Evolutionary conservation across 2,888 invertebrate genomes (phyloP).

Genomic region (Sinelater perroti): DNA sequence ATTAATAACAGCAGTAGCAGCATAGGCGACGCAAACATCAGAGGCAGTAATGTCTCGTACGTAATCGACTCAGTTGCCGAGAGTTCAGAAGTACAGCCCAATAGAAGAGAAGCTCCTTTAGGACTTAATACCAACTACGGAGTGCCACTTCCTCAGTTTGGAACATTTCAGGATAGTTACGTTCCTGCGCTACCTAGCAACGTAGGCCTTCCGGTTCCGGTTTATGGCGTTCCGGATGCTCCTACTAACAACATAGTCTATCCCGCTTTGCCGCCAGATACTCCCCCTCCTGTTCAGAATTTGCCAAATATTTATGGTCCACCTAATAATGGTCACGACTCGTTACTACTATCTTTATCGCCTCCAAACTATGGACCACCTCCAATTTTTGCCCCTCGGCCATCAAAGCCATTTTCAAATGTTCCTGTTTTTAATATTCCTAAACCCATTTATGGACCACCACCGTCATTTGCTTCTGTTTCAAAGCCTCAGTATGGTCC

Average conservation of each 20-base stretch:
- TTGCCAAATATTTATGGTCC: constrained; percentile 26
- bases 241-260: constrained; percentile 59
- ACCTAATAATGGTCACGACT: constrained; percentile 39
- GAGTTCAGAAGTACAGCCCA: constrained; percentile 53
- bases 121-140: constrained; percentile 62
- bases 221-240: constrained; percentile 68
- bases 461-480: constrained; percentile 50
- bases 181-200: constrained; percentile 55
- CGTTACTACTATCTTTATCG: constrained; percentile 37
- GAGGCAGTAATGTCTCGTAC: constrained; percentile 18
- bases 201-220: constrained; percentile 65
- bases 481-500: constrained; percentile 61
- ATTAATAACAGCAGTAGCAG: constrained; percentile 32
- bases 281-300: constrained; percentile 57
- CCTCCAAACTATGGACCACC: constrained; percentile 42
- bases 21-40: constrained; percentile 35
- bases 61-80: constrained; percentile 51
- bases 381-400: constrained; percentile 38
- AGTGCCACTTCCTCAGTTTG: constrained; percentile 64
- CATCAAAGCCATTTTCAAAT: constrained; percentile 49
- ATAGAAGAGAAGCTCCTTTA: constrained; percentile 54
- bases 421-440: constrained; percentile 55
- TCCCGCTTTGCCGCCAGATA: constrained; percentile 62
- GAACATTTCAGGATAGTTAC: constrained; percentile 52
- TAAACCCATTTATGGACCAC: constrained; percentile 61